phyloP scores from a whole-genome alignment of 2,888 invertebrate genomes.

The Eilema caniola region DNA sequence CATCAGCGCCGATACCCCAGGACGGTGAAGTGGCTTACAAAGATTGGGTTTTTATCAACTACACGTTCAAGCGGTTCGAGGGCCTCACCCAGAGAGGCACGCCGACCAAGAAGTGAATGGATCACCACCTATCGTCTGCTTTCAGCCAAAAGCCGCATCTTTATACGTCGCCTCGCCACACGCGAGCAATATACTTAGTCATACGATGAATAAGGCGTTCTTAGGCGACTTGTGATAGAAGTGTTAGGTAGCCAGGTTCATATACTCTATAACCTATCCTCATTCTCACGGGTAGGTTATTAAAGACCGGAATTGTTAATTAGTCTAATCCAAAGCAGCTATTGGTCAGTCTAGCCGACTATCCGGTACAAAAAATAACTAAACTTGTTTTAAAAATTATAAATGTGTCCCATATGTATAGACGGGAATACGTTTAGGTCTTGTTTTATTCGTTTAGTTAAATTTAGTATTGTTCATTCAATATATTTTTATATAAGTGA shows the following conservation, averaged over 20 bases:
- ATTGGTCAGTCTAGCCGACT: not conserved
- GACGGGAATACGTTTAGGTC: not conserved
- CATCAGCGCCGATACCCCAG: conserved; percentile 95
- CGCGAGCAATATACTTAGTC: conserved; percentile 30
- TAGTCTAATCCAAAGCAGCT: conserved; percentile 9
- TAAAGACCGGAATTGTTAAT: not conserved
- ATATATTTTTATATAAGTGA: not conserved
- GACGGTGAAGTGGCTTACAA: conserved; percentile 97
- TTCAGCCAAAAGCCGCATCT: conserved; percentile 38
- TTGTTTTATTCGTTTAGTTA: not conserved
- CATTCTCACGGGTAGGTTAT: not conserved
- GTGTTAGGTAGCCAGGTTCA: conserved; percentile 30
- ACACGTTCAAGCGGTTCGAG: conserved; percentile 99
- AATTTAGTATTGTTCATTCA: not conserved
- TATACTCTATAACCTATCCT: conserved; percentile 1
- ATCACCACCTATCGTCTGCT: conserved; percentile 30
- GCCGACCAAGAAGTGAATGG: conserved; percentile 91
- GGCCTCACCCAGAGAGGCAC: conserved; percentile 97
- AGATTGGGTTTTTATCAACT: conserved; percentile 99
- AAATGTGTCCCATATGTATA: not conserved
- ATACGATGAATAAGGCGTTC: conserved; percentile 17
- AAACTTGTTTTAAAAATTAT: not conserved
- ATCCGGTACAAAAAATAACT: not conserved
- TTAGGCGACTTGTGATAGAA: conserved; percentile 23
- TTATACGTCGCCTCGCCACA: conserved; percentile 16